Conservation (phyloP, 2,113 vertebrate genomes). For the Plecotus auritus region DNA sequence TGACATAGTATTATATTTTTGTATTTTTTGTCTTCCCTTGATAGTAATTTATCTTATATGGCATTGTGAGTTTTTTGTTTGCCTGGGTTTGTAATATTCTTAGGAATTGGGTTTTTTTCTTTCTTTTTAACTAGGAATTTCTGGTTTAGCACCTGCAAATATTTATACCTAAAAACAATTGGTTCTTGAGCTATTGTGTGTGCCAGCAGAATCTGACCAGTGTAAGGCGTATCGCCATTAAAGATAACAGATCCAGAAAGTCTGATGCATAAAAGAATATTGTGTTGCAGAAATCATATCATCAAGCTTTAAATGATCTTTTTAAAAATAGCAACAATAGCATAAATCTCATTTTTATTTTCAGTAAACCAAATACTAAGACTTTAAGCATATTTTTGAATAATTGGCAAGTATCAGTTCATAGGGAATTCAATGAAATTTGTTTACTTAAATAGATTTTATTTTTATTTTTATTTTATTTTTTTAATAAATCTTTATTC, state of each 20-base stretch:
- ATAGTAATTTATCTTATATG: background rate
- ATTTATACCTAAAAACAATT: background rate
- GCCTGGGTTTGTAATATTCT: background rate
- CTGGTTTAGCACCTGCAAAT: background rate
- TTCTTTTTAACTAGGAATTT: background rate
- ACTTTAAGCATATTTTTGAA: background rate
- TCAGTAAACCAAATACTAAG: background rate
- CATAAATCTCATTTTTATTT: constrained; percentile 27
- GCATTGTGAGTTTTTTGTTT: constrained; percentile 5
- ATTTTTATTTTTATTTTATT: too few relatives aligned
- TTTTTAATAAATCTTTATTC: too few relatives aligned
- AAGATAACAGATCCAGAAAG: background rate
- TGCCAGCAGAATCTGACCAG: background rate
- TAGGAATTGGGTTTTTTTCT: background rate
- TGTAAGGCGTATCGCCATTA: background rate
- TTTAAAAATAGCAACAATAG: background rate
- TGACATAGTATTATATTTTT: background rate
- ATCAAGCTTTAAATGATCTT: background rate
- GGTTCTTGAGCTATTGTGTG: background rate
- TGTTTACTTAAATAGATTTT: background rate
- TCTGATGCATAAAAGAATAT: background rate
- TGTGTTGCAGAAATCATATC: background rate
- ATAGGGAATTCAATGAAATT: background rate
- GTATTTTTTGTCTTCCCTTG: background rate
- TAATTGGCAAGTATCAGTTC: background rate